Conservation (phyloP, 2,797 vertebrate species). For the Epinephelus coioides region DNA sequence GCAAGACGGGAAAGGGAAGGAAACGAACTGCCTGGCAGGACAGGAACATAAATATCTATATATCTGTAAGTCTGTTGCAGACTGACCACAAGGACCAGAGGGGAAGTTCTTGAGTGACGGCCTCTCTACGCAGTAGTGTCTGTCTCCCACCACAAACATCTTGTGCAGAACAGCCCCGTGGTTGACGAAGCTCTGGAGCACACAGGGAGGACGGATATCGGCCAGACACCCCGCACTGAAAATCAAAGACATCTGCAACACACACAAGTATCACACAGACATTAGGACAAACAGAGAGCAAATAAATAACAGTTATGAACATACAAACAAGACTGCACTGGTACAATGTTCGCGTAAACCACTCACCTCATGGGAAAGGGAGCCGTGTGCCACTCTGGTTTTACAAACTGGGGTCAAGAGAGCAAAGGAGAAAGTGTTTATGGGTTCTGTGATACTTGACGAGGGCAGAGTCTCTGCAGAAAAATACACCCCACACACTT, state of each 20-base stretch:
- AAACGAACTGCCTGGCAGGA: too few relatives aligned
- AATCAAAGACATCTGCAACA: conserved; percentile 84
- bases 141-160: conserved; percentile 86
- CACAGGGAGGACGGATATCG: conserved; percentile 81
- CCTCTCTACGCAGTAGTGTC: conserved; percentile 84
- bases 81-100: conserved; percentile 83
- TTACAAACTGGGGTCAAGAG: conserved; percentile 83
- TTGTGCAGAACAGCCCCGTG: conserved; percentile 86
- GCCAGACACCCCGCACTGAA: conserved; percentile 77
- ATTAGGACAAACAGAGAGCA: neutral
- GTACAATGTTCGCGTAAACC: neutral
- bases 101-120: conserved; percentile 87
- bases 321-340: neutral
- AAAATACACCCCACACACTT: too few relatives aligned
- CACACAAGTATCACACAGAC: neutral
- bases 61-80: neutral
- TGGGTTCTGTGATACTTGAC: neutral
- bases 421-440: conserved; percentile 28
- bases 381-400: conserved; percentile 86
- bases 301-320: neutral
- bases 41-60: neutral
- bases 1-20: too few relatives aligned
- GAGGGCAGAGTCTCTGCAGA: too few relatives aligned
- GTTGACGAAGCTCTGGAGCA: conserved; percentile 88
- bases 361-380: conserved; percentile 83